Conservation (phyloP, 2,113 vertebrate genomes). For the Python bivittatus region DNA sequence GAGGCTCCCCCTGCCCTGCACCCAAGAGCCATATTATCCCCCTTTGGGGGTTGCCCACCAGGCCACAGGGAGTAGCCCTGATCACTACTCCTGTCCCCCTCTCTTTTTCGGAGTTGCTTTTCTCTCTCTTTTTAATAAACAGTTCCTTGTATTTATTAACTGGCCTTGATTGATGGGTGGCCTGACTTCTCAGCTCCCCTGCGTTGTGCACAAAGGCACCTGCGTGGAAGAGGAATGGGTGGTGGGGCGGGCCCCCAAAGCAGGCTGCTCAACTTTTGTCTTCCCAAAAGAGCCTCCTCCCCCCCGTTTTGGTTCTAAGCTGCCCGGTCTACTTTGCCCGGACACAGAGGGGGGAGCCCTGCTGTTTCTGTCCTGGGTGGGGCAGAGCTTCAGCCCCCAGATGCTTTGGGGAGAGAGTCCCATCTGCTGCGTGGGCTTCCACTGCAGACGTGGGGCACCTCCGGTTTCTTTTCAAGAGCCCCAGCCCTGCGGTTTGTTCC, state of each 20-base stretch:
- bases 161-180: not conserved
- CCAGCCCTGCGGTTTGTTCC: not conserved
- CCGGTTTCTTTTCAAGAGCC: not conserved
- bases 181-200: not conserved
- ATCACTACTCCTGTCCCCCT: not conserved
- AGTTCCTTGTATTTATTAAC: conserved; percentile 29
- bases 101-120: not conserved
- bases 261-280: not conserved
- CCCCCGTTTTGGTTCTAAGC: not conserved
- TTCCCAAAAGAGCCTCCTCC: not conserved
- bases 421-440: no score
- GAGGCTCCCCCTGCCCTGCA: not conserved
- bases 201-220: not conserved
- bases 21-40: not conserved
- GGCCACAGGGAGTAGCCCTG: not conserved
- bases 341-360: not conserved
- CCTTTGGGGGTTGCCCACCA: not conserved
- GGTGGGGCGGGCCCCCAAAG: not conserved
- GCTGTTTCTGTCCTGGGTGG: not conserved
- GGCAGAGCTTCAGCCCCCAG: not conserved
- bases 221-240: not conserved
- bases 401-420: not conserved
- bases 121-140: not conserved
- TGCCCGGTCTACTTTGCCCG: not conserved
- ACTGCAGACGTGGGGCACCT: not conserved